A percentile compares a stretch with the other conserved stretches of the same genome.
These are phyloP conservation scores for Neoascia interrupta DNA, from an alignment of 2,888 invertebrate genomes.

Conservation along the genomic window DNA sequence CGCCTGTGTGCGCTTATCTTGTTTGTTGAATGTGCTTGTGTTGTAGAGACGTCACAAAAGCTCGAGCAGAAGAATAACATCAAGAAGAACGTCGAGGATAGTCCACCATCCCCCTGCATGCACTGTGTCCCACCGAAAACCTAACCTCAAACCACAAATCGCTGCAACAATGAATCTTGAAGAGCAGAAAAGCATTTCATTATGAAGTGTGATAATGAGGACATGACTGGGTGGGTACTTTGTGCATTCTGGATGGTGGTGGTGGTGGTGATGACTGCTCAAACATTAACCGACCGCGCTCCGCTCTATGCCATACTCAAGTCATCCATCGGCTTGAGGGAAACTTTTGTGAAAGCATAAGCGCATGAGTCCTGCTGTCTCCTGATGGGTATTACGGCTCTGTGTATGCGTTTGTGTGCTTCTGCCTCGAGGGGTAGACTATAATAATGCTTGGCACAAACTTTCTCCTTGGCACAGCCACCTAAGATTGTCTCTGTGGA, in stretches of 20 bases:
- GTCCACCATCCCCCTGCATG: background rate
- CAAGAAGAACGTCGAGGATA: constrained; percentile 20
- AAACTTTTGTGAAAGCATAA: constrained; percentile 31
- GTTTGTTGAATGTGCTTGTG: constrained; percentile 59
- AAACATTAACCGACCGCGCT: constrained; percentile 43
- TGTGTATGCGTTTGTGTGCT: too few species aligned
- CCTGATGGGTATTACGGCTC: too few species aligned
- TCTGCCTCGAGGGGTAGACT: constrained; percentile 50
- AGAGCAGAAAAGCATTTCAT: constrained; percentile 68
- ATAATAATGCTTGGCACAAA: constrained; percentile 60
- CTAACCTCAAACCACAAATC: constrained; percentile 68
- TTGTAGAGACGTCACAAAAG: too few species aligned
- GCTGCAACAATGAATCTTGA: constrained; percentile 69
- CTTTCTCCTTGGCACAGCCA: constrained; percentile 60
- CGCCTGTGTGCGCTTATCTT: constrained; percentile 63
- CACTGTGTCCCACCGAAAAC: background rate
- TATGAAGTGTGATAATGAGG: constrained; percentile 69
- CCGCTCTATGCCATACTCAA: constrained; percentile 4
- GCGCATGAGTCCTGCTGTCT: too few species aligned
- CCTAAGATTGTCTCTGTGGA: constrained; percentile 38
- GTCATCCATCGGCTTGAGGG: constrained; percentile 51
- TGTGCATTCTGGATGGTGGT: background rate
- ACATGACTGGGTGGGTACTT: constrained; percentile 59
- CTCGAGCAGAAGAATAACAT: constrained; percentile 37
- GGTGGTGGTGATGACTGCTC: constrained; percentile 58